phyloP scores from a whole-genome alignment of 2,888 invertebrate genomes.

The Polymixis flavicincta region DNA sequence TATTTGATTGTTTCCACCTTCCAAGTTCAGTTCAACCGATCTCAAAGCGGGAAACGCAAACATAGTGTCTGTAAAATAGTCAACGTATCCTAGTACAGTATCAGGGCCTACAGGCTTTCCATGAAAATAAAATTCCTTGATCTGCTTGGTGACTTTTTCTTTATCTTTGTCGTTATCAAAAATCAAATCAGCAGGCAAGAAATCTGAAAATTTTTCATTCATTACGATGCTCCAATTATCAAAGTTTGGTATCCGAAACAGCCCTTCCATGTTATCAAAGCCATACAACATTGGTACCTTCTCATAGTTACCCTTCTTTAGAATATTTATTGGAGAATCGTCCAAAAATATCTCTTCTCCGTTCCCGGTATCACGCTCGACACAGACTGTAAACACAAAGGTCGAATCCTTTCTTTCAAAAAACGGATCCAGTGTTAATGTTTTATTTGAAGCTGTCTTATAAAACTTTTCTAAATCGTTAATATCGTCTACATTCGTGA shows the following conservation, averaged over 20 bases:
- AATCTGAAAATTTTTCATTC: constrained; percentile 66
- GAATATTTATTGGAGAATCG: constrained; percentile 72
- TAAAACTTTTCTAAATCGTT: constrained; percentile 75
- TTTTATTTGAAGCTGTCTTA: constrained; percentile 55
- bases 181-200: constrained; percentile 66
- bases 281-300: constrained; percentile 70
- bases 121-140: constrained; percentile 75
- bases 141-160: constrained; percentile 63
- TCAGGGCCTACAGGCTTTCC: constrained; percentile 63
- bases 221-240: constrained; percentile 65
- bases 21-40: constrained; percentile 57
- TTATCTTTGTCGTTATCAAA: constrained; percentile 69
- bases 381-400: constrained; percentile 64
- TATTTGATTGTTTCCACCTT: constrained; percentile 69
- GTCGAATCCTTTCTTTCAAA: constrained; percentile 59
- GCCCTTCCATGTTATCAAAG: constrained; percentile 69
- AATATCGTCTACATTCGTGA: constrained; percentile 70
- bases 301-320: constrained; percentile 68
- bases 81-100: constrained; percentile 66
- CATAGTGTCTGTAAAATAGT: constrained; percentile 71
- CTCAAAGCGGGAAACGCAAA: constrained; percentile 67
- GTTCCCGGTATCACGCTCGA: constrained; percentile 61
- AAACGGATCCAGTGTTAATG: constrained; percentile 63
- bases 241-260: constrained; percentile 42
- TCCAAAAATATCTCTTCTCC: constrained; percentile 66